Evolutionary conservation across 2,888 invertebrate species (phyloP).

Genomic region (Drosophila mimica): DNA sequence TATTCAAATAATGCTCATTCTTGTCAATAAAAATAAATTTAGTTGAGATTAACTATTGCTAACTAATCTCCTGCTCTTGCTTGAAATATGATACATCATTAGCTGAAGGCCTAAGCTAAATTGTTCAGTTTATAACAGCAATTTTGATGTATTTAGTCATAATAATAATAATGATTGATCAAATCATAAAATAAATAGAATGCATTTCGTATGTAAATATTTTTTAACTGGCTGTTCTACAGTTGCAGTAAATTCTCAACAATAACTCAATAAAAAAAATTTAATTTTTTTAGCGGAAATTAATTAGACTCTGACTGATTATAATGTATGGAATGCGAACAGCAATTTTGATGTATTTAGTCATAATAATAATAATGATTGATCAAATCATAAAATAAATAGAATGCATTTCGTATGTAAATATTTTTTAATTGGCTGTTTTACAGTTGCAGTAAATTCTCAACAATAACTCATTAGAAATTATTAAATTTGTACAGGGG

Average conservation of each 20-base stretch:
- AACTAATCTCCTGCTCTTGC: no score
- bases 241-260: neutral
- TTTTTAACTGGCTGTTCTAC: neutral
- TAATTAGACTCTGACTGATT: neutral
- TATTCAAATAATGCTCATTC: no score
- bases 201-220: neutral
- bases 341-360: no score
- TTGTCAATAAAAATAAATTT: neutral
- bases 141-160: neutral
- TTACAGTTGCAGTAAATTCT: neutral
- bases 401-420: neutral
- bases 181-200: neutral
- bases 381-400: neutral
- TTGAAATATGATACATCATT: neutral
- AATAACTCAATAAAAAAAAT: neutral
- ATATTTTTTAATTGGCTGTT: neutral
- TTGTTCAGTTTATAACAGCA: neutral
- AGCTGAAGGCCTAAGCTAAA: neutral
- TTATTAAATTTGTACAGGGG: neutral
- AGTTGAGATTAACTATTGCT: neutral
- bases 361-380: neutral
- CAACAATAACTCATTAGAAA: neutral
- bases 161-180: neutral
- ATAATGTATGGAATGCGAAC: neutral
- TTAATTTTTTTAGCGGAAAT: neutral